Percentiles rank a stretch among this genome's conserved stretches.
Conservation (phyloP, 2,888 invertebrate species). For the Andrena chrysosceles region DNA sequence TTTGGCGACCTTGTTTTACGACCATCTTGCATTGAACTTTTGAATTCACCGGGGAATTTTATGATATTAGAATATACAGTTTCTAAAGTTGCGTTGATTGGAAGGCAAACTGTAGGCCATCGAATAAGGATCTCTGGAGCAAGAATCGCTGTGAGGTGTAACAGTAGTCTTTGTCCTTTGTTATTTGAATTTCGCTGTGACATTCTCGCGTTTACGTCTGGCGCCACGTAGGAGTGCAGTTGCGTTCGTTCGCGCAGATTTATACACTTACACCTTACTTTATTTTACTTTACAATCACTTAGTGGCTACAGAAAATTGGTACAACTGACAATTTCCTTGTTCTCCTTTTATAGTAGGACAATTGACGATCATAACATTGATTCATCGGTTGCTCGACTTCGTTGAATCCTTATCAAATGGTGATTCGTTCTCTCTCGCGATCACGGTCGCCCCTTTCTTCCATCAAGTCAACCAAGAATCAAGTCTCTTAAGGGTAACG, state of each 20-base stretch:
- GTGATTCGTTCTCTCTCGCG: not conserved
- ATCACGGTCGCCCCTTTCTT: not conserved
- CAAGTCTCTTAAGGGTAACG: conserved; percentile 9
- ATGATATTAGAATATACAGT: not conserved
- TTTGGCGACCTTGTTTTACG: not conserved
- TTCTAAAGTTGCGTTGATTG: conserved; percentile 42
- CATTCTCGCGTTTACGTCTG: not conserved
- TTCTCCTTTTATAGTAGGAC: conserved; percentile 11
- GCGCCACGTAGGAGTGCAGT: not conserved
- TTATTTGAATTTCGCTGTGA: not conserved
- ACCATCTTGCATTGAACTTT: not conserved
- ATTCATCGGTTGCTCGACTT: conserved; percentile 15
- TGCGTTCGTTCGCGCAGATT: not conserved
- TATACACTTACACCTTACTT: conserved; percentile 20
- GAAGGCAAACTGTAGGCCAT: conserved; percentile 27
- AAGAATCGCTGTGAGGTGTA: not conserved
- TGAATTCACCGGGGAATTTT: conserved; percentile 13
- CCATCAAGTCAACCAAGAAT: conserved; percentile 10
- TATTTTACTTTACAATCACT: conserved; percentile 30
- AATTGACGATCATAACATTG: conserved; percentile 30
- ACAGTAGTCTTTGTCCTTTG: not conserved
- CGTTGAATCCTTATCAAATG: not conserved
- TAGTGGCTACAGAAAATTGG: conserved; percentile 24
- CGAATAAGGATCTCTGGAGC: not conserved
- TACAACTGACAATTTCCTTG: conserved; percentile 17